Conservation (phyloP, 2,797 vertebrate genomes). For the Okamejei kenojei region DNA sequence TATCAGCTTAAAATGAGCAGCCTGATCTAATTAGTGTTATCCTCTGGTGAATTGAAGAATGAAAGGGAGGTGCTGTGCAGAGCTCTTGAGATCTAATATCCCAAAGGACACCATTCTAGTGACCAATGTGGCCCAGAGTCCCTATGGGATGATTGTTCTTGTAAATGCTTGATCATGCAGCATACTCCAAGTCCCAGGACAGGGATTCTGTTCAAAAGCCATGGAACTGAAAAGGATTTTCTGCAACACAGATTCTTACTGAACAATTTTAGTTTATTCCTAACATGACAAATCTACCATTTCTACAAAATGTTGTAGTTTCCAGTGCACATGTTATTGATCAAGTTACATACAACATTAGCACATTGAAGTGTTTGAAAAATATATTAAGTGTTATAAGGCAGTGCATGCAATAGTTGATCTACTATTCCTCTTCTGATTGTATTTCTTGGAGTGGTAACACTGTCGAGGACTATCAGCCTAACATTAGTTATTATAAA, state of each 20-base stretch:
- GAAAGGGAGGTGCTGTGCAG: constrained; percentile 63
- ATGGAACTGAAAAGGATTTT: constrained; percentile 34
- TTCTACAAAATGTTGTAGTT: background rate
- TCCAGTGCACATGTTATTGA: background rate
- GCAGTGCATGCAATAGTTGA: background rate
- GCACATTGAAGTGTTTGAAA: background rate
- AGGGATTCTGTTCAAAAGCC: constrained; percentile 33
- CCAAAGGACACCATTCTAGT: constrained; percentile 55
- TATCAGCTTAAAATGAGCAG: constrained; percentile 70
- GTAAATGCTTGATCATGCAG: constrained; percentile 40
- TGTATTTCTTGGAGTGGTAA: background rate
- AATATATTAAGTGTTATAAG: background rate
- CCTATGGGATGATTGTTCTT: constrained; percentile 44
- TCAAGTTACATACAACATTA: background rate
- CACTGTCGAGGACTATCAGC: background rate
- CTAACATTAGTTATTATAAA: background rate
- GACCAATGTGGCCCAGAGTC: constrained; percentile 59
- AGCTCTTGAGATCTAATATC: constrained; percentile 50
- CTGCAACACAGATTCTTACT: constrained; percentile 23
- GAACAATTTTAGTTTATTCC: background rate
- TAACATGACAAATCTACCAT: background rate
- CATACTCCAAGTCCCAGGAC: constrained; percentile 34
- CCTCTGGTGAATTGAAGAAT: constrained; percentile 68
- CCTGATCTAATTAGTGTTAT: constrained; percentile 70
- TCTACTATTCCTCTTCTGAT: background rate